Evolutionary conservation across 2,797 vertebrate genomes (phyloP), one percentile per base, ranked within the genome.

Genomic region (Characodon lateralis): DNA sequence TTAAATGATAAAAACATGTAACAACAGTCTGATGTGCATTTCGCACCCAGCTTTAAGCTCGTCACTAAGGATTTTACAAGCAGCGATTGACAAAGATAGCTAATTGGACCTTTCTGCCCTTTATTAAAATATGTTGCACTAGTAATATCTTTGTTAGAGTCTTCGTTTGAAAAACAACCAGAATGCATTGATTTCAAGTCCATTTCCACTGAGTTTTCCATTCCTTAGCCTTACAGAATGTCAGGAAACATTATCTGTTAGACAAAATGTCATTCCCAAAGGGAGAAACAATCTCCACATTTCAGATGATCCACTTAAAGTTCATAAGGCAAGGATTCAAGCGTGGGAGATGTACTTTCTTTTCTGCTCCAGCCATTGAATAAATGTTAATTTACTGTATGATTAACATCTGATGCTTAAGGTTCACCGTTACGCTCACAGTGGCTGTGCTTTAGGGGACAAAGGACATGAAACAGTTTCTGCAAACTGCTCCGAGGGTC

Each of bases 101-200:
- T 13, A 66, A 41, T 13, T 66, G 22, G 63, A 43, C 3, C 63
- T 20, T 53, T 53, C 1, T 53, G 3, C 4, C 51, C 6, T 41
- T 22, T 43, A 5, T 22, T n/a, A n/a, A 68, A 43, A 43, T 8
- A 68, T 68, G 39, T 43, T 12, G n/a, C 39, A 68, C 22, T 24
- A 43, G 5, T 43, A n/a, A 22, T 41, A 66, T 63, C 6, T 1
- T 22, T 48, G 5, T 48, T n/a, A 28, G 43, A 48, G 43, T 26
- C 68, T 50, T 31, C 20, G 46, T 70, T 50, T 48, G n/a, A 50
- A 71, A 53, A 55, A 12, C 24, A 72, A 39, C n/a, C 24, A 91
- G 6, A 85, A 77, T 75, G 80, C 91, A 91, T 78, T 61, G 82
- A 84, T 87, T 16, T 88, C 85, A 81, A 89, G 88, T 77, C 73